Conservation (phyloP, 2,797 vertebrate species). For the Hemibagrus guttatus region DNA sequence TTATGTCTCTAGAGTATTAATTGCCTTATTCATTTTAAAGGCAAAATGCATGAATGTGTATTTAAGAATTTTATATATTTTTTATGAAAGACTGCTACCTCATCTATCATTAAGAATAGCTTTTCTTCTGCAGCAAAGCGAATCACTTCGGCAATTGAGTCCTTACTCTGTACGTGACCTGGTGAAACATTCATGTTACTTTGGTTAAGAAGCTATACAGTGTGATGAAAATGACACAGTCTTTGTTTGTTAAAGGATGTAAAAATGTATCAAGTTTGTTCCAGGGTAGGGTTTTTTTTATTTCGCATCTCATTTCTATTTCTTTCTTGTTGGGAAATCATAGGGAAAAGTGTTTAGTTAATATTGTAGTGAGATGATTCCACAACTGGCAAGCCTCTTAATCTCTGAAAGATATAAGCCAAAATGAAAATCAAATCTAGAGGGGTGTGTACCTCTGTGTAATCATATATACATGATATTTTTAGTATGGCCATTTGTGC, state of each 20-base stretch:
- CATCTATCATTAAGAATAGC: constrained; percentile 86
- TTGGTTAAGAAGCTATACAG: not conserved
- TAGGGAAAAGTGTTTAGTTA: not conserved
- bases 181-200: constrained; percentile 28
- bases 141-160: constrained; percentile 84
- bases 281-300: not conserved
- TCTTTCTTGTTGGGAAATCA: not conserved
- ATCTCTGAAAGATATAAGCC: not conserved
- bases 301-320: not conserved
- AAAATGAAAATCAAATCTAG: not conserved
- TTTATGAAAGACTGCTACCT: constrained; percentile 69
- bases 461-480: not conserved
- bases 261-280: not conserved
- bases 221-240: not conserved
- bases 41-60: not conserved
- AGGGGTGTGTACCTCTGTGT: not conserved
- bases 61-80: not conserved
- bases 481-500: not conserved
- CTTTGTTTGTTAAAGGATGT: not conserved
- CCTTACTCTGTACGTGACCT: constrained; percentile 84
- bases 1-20: not conserved
- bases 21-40: not conserved
- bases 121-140: constrained; percentile 83
- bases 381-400: not conserved
- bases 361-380: not conserved